Conservation (phyloP, 2,797 vertebrate genomes). For the Babyrousa celebensis region DNA sequence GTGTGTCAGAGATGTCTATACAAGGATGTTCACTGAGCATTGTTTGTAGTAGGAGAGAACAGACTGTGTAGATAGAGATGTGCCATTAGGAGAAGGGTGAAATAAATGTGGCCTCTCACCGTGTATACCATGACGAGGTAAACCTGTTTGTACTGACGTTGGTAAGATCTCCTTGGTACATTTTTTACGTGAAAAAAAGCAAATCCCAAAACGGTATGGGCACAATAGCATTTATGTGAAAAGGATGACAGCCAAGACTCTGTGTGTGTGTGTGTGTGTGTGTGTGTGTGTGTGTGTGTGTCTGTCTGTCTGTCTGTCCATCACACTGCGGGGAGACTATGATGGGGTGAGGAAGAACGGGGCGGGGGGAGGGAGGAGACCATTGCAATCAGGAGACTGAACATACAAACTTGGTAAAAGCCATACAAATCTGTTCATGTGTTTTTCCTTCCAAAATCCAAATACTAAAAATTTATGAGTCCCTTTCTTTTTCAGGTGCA, state of each 20-base stretch:
- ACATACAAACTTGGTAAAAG: neutral
- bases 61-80: neutral
- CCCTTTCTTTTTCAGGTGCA: constrained; percentile 90
- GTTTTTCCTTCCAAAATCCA: neutral
- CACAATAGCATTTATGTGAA: neutral
- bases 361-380: neutral
- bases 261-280: neutral
- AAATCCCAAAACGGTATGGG: neutral
- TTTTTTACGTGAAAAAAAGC: constrained; percentile 14
- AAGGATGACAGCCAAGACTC: neutral
- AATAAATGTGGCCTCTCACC: neutral
- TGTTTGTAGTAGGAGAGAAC: constrained; percentile 7
- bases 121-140: neutral
- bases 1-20: neutral
- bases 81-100: neutral
- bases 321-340: neutral
- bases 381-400: neutral
- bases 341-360: neutral
- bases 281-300: too few relatives aligned
- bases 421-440: neutral
- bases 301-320: neutral
- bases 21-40: neutral
- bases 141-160: neutral
- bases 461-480: neutral
- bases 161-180: neutral